Percentiles rank a stretch among this genome's conserved stretches.
phyloP scores from a whole-genome alignment of 1,140 invertebrate species.

The Pinna nobilis region DNA sequence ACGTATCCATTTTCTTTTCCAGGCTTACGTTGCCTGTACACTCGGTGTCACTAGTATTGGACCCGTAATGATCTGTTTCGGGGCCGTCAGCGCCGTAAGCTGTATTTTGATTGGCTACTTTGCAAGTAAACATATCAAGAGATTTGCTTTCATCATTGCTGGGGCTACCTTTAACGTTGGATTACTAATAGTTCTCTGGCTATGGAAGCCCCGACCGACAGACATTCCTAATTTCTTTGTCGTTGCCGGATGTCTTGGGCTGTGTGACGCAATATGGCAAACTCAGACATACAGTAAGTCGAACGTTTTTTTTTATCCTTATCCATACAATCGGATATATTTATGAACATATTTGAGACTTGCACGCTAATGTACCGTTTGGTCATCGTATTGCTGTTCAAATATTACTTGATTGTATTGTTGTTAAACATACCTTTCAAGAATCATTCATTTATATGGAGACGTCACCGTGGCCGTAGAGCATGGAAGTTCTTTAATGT shows the following conservation, averaged over 20 bases:
- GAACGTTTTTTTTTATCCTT: neutral
- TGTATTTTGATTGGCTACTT: conserved; percentile 66
- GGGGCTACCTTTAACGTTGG: conserved; percentile 73
- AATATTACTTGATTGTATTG: no score
- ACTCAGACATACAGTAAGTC: conserved; percentile 75
- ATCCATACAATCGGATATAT: neutral
- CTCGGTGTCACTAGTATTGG: conserved; percentile 73
- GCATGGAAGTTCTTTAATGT: no score
- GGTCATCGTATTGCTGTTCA: no score
- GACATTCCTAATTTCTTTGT: conserved; percentile 76
- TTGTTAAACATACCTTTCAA: no score
- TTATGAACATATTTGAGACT: neutral
- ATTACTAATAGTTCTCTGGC: conserved; percentile 71
- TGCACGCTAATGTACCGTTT: no score
- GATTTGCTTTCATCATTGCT: conserved; percentile 71
- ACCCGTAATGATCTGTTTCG: conserved; percentile 72
- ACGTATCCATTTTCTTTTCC: conserved; percentile 44
- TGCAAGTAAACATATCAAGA: conserved; percentile 67
- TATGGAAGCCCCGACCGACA: conserved; percentile 71
- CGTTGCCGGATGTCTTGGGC: conserved; percentile 73
- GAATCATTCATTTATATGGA: no score
- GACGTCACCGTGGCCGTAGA: no score
- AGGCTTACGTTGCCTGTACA: conserved; percentile 74
- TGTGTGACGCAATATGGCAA: conserved; percentile 76
- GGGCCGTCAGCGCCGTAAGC: conserved; percentile 70